Base-by-base conservation (phyloP, 2,797 vertebrate genomes). In the Sphenopsis melanotis region DNA sequence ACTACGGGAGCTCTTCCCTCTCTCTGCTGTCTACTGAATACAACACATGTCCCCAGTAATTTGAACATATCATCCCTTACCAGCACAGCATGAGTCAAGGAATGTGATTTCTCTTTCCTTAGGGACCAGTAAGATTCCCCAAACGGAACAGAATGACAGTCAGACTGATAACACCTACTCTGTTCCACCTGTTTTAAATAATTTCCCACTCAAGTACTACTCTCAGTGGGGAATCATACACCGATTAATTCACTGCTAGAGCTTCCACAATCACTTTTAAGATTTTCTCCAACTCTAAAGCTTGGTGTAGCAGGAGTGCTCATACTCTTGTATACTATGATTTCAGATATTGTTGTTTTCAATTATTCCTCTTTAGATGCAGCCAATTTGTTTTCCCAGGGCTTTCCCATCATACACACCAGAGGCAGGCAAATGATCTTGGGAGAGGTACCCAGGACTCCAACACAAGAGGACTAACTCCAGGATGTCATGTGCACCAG, bases 131-230 rank as follows among this genome's bases (percentile, higher is more conserved):
- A 81, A 94, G 78, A 80, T 91, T 89, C 59, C 68, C 87, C 60
- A 95, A 76, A 94, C 41, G 50, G 89, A 95, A 83, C 37, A 76
- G 83, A 92, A 88, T 96, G 86, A 94, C 93, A 96, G 70, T 91
- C 93, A 94, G 89, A 95, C 93, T 96, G 87, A 88, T 93, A 90
- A 89, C 87, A 90, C 87, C 56, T 94, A 70, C 55, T 87, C 42
- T 87, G 8, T 84, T 89, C 78, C 76, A 32, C 50, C 41, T 59
- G 32, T 63, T 95, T 71, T 63, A 92, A 94, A 83, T 92, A 82
- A 92, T 92, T 93, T 87, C 30, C 86, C 50, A 89, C 53, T 83
- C 44, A 90, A 61, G 49, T 69, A 47, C 32, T 80, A 71, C 21
- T 93, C 55, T 87, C 60, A 81, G 0, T 32, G 37, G 42, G 23